These are phyloP conservation scores for Nemapogon koenigi DNA, from an alignment of 2,888 invertebrate genomes.

Conservation along the genomic window DNA sequence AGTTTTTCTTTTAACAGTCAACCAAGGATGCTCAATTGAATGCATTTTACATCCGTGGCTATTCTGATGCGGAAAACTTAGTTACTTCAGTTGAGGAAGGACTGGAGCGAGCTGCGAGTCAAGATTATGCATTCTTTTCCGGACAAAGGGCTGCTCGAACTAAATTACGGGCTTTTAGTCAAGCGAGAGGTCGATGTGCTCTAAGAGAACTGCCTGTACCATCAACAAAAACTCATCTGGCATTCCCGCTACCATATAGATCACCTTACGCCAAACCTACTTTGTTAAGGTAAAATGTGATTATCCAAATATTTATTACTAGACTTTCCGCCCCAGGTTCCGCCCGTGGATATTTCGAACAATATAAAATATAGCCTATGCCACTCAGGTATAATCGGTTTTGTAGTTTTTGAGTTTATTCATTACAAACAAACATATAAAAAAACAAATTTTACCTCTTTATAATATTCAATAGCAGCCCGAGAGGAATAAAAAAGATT, in stretches of 20 bases:
- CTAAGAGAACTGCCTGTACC: conserved; percentile 64
- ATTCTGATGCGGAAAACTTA: conserved; percentile 54
- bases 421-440: too few relatives aligned
- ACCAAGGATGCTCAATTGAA: conserved; percentile 61
- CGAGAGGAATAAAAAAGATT: too few relatives aligned
- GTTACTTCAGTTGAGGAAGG: conserved; percentile 60
- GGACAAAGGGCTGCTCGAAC: conserved; percentile 66
- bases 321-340: too few relatives aligned
- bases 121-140: conserved; percentile 69
- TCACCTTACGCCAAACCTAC: conserved; percentile 67
- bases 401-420: too few relatives aligned
- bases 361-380: too few relatives aligned
- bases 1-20: conserved; percentile 32
- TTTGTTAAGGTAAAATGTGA: conserved; percentile 61
- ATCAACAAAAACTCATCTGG: conserved; percentile 61
- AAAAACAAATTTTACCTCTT: too few relatives aligned
- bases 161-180: conserved; percentile 45
- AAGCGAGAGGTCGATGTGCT: conserved; percentile 54
- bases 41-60: conserved; percentile 59
- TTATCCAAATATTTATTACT: too few relatives aligned
- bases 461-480: too few relatives aligned
- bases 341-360: too few relatives aligned
- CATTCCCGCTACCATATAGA: conserved; percentile 60
- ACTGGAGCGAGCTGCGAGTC: conserved; percentile 53
- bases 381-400: too few relatives aligned